Base-by-base conservation (phyloP, 2,888 invertebrate species). In the Zhuqinia jingwanae region DNA sequence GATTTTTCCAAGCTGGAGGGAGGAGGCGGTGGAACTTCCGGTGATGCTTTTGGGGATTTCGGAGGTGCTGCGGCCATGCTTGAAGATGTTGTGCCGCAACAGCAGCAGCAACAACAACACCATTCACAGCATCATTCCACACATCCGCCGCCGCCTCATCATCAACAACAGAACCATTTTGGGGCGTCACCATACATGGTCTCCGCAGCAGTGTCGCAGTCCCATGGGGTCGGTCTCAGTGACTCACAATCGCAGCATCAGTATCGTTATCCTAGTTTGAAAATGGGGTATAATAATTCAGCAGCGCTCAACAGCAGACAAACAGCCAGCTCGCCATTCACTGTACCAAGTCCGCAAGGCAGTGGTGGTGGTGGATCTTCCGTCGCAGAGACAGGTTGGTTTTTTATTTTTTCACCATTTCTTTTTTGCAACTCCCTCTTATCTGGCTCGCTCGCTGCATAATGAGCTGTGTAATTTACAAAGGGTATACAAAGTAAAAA, bases 1-100 rank as follows among this genome's bases (percentile, higher is more conserved):
- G 97, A 97, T 93, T 97, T 97, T 92, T 96, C 97, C 92, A 97
- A 97, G 93, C 95, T 97, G 92, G 97, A 97, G 92, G 96, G 97
- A n/a, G 81, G 86, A 30, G 63, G 78, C 17, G 80, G 22, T 45
- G 58, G 83, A 53, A 82, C 88, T 27, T 89, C 89, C 73, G 88
- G 85, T 17, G 89, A 89, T 56, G 10, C 85, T n/a, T 20, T 47
- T 1, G 25, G 30, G 50, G 79, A 42, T n/a, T n/a, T n/a, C n/a
- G n/a, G n/a, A n/a, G n/a, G n/a, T n/a, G n/a, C n/a, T n/a, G n/a
- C n/a, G n/a, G n/a, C 88, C 25, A 81, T 89, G 42, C 82, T 87
- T 13, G 89, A 89, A 53, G 89, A 88, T 20, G 87, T 87, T 15
- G 87, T 80, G 36, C 87, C 85, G 2, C 86, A 65, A 25, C 76